These are phyloP conservation scores for Sminthurinus signatus DNA, from an alignment of 1,140 invertebrate genomes.

Conservation along the genomic window DNA sequence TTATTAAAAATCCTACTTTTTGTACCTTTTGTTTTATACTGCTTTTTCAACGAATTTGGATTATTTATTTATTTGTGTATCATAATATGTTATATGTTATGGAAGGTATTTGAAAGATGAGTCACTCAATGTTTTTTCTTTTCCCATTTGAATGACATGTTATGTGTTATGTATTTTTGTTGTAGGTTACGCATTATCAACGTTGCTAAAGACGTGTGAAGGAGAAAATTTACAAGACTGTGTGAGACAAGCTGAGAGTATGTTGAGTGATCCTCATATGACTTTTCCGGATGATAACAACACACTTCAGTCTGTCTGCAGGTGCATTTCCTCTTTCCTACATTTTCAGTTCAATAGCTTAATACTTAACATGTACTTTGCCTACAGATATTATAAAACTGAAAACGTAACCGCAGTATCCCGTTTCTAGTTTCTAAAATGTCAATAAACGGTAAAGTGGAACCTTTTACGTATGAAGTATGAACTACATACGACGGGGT, in stretches of 20 bases:
- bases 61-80: too few relatives aligned
- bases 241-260: constrained; percentile 25
- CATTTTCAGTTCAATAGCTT: neutral
- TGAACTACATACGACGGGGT: neutral
- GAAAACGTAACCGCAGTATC: too few relatives aligned
- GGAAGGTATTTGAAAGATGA: too few relatives aligned
- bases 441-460: neutral
- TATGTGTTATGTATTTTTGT: too few relatives aligned
- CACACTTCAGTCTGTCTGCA: constrained; percentile 32
- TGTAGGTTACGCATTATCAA: neutral
- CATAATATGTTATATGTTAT: too few relatives aligned
- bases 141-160: too few relatives aligned
- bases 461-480: neutral
- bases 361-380: neutral
- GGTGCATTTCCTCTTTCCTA: constrained; percentile 1
- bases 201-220: constrained; percentile 11
- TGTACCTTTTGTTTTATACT: too few relatives aligned
- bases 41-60: too few relatives aligned
- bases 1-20: too few relatives aligned
- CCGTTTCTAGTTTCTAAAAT: neutral
- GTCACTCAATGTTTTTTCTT: too few relatives aligned
- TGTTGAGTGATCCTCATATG: constrained; percentile 29
- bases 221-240: constrained; percentile 28
- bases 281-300: constrained; percentile 32
- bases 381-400: too few relatives aligned